Conservation (phyloP, 2,888 invertebrate genomes). For the Drepana falcataria region DNA sequence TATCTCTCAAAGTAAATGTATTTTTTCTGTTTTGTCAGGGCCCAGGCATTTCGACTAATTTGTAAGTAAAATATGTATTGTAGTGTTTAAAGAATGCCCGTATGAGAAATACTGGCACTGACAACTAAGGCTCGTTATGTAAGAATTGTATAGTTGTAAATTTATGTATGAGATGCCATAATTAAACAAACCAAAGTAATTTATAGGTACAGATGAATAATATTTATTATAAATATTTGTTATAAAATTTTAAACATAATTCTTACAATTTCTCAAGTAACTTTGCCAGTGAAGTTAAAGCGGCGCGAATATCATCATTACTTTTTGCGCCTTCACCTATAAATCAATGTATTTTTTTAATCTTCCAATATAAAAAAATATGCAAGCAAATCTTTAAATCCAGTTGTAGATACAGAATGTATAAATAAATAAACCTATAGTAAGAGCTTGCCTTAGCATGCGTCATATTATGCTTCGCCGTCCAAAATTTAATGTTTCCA, state of each 20-base stretch:
- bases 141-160: conserved; percentile 42
- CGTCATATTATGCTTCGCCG: conserved; percentile 31
- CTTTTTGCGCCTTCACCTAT: too few species aligned
- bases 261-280: neutral
- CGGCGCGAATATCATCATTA: too few species aligned
- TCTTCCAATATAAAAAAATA: too few species aligned
- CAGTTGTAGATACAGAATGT: too few species aligned
- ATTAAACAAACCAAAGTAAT: conserved; percentile 13
- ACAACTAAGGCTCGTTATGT: conserved; percentile 42
- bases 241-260: neutral
- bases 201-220: conserved; percentile 23
- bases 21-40: too few species aligned
- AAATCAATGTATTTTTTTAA: neutral
- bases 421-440: too few species aligned
- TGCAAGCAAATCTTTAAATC: too few species aligned
- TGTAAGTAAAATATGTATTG: neutral
- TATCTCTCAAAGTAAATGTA: too few species aligned
- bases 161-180: conserved; percentile 12
- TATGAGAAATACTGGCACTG: conserved; percentile 15
- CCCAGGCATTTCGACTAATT: neutral
- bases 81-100: too few species aligned
- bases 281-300: too few species aligned
- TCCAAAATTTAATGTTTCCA: conserved; percentile 29
- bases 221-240: conserved; percentile 23
- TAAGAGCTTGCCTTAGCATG: conserved; percentile 17